Conservation (phyloP, 2,888 invertebrate species). For the Clanis bilineata region DNA sequence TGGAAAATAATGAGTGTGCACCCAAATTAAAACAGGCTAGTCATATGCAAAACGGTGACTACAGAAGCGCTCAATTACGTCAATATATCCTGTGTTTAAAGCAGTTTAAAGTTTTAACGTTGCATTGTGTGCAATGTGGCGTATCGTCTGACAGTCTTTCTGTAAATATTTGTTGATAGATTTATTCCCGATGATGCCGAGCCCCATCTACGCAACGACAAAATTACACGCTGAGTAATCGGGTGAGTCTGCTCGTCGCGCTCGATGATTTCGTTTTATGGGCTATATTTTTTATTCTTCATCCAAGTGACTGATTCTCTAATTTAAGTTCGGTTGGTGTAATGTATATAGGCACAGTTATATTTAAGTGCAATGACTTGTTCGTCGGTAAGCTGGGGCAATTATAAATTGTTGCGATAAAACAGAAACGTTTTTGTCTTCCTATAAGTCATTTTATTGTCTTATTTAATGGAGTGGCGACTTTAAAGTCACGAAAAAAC, state of each 20-base stretch:
- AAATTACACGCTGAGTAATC: constrained; percentile 76
- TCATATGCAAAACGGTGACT: constrained; percentile 6
- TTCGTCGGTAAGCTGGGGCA: not conserved
- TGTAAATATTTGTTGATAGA: constrained; percentile 75
- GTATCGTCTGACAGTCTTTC: constrained; percentile 63
- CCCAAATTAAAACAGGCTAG: not conserved
- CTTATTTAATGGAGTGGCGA: not conserved
- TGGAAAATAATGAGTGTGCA: not conserved
- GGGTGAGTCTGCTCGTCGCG: constrained; percentile 67
- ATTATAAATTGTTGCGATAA: not conserved
- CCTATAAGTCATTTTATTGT: not conserved
- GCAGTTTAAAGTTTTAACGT: constrained; percentile 62
- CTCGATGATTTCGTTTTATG: constrained; percentile 65
- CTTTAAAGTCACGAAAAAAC: not conserved
- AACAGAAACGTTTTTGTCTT: not conserved
- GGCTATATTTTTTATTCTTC: constrained; percentile 55
- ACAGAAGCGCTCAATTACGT: constrained; percentile 28
- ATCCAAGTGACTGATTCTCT: constrained; percentile 51
- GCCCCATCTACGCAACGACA: constrained; percentile 53
- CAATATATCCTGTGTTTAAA: constrained; percentile 58
- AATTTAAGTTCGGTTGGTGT: constrained; percentile 33
- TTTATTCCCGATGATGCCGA: constrained; percentile 60
- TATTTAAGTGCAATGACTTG: constrained; percentile 27
- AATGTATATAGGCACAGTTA: constrained; percentile 27
- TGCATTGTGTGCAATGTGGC: constrained; percentile 67